Evolutionary conservation across 2,113 vertebrate genomes (phyloP).

Genomic region (Hydropotes inermis): DNA sequence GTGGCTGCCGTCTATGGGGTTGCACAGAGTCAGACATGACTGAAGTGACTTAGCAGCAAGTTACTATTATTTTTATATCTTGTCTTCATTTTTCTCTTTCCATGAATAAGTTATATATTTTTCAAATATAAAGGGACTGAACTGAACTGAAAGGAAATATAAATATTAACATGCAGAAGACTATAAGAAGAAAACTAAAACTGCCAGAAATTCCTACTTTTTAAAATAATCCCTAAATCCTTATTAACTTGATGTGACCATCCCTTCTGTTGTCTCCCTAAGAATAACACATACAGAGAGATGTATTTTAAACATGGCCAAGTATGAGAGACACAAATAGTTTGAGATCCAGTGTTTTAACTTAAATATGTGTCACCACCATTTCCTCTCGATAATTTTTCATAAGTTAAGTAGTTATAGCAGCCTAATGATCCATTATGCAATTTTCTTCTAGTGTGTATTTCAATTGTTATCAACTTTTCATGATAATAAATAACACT

Average conservation of each 20-base stretch:
- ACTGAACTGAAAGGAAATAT: not conserved
- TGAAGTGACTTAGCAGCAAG: not conserved
- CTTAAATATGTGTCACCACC: not conserved
- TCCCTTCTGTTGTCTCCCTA: not conserved
- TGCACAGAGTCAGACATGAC: no score
- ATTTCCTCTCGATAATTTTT: not conserved
- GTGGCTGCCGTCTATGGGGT: no score
- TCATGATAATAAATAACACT: not conserved
- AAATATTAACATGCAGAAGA: not conserved
- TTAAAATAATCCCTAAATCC: not conserved
- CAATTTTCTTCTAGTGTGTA: not conserved
- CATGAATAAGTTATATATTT: not conserved
- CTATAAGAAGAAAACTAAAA: conserved; percentile 18
- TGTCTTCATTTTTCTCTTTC: not conserved
- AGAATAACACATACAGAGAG: not conserved
- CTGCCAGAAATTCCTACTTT: not conserved
- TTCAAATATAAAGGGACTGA: not conserved
- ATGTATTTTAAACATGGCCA: not conserved
- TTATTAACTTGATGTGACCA: not conserved
- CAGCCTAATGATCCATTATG: not conserved
- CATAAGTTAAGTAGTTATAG: not conserved
- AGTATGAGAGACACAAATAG: not conserved
- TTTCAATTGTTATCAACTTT: not conserved
- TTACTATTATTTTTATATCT: not conserved
- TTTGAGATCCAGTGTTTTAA: not conserved